These are phyloP conservation scores for Cryptocephalus moraei DNA, from an alignment of 2,888 invertebrate genomes.

Conservation along the genomic window DNA sequence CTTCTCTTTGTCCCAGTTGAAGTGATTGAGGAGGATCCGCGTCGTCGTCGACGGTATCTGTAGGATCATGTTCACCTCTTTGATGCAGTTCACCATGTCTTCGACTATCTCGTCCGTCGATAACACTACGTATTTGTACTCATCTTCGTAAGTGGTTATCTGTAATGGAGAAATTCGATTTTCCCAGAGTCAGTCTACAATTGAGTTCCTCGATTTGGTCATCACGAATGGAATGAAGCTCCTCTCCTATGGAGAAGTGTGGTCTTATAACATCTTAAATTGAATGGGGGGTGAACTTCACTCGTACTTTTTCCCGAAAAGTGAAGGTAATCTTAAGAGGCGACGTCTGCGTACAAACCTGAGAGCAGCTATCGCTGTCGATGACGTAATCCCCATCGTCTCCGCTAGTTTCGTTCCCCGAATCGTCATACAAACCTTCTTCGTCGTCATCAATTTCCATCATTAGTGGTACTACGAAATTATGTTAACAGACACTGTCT, in stretches of 20 bases:
- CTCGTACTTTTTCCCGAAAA: too few species aligned
- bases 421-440: slow-evolving; percentile 81
- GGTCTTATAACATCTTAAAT: too few species aligned
- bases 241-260: too few species aligned
- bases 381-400: slow-evolving; percentile 91
- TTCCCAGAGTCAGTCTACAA: too few species aligned
- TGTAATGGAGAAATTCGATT: too few species aligned
- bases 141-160: slow-evolving; percentile 56
- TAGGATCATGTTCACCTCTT: slow-evolving; percentile 92
- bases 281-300: too few species aligned
- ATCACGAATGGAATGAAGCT: too few species aligned
- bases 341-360: slow-evolving; percentile 63
- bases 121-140: slow-evolving; percentile 89
- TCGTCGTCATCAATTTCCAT: slow-evolving; percentile 96
- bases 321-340: too few species aligned
- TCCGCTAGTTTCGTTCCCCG: slow-evolving; percentile 86
- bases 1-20: slow-evolving; percentile 99
- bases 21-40: slow-evolving; percentile 92
- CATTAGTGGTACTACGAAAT: slow-evolving; percentile 8
- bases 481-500: slow-evolving; percentile 16
- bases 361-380: slow-evolving; percentile 70
- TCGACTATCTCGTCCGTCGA: slow-evolving; percentile 95
- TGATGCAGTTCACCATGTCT: slow-evolving; percentile 95
- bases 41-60: slow-evolving; percentile 85
- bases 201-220: too few species aligned